phyloP scores from a whole-genome alignment of 2,888 invertebrate species.

The Drosophila tripunctata region DNA sequence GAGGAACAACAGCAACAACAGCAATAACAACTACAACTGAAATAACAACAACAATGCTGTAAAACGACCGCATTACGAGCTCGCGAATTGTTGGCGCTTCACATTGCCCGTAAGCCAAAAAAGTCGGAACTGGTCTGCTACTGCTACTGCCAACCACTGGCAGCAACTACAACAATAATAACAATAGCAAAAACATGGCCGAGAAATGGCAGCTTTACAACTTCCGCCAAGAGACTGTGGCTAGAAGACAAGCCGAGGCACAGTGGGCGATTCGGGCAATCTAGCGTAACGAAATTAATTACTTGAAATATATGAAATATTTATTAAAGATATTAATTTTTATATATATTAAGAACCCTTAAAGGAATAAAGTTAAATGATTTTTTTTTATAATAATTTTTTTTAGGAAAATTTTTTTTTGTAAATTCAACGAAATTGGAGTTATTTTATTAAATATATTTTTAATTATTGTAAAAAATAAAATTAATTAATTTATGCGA shows the following conservation, averaged over 20 bases:
- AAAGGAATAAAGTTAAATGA: no score
- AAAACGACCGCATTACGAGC: constrained; percentile 78
- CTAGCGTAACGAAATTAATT: no score
- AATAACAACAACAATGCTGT: constrained; percentile 45
- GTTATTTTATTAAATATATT: no score
- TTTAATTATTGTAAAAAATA: no score
- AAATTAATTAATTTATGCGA: no score
- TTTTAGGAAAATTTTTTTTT: no score
- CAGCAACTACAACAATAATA: constrained; percentile 32
- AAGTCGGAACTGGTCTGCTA: constrained; percentile 26
- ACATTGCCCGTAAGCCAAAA: constrained; percentile 55
- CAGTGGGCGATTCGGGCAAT: no score
- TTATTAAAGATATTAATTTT: no score
- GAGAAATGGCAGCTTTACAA: constrained; percentile 82
- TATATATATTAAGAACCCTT: no score
- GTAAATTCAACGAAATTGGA: no score
- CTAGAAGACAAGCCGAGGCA: constrained; percentile 17
- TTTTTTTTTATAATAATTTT: no score
- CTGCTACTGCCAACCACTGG: constrained; percentile 20
- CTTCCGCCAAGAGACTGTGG: constrained; percentile 71
- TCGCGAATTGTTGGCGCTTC: constrained; percentile 72
- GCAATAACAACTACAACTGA: constrained; percentile 29
- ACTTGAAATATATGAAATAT: no score
- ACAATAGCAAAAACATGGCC: constrained; percentile 57
- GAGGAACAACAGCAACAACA: constrained; percentile 28